These are phyloP conservation scores for Orthosia gracilis DNA, from an alignment of 2,888 invertebrate genomes.

Conservation along the genomic window DNA sequence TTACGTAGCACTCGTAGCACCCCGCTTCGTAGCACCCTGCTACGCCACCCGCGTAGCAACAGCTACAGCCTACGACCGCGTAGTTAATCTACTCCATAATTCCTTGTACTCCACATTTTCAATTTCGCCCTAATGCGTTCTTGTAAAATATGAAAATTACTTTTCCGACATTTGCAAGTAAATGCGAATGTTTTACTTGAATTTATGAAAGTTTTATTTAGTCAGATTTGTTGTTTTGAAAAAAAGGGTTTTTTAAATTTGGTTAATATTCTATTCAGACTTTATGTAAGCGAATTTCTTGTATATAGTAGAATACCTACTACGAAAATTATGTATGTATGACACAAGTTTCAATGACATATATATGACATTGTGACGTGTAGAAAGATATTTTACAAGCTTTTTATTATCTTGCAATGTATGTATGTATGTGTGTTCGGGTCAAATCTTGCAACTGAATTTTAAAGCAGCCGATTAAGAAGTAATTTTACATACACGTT, in stretches of 20 bases:
- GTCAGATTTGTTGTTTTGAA: background rate
- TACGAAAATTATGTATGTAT: background rate
- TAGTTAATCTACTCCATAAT: slow-evolving; percentile 56
- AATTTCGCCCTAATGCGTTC: slow-evolving; percentile 52
- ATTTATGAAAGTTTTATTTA: slow-evolving; percentile 19
- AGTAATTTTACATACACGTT: too few relatives aligned
- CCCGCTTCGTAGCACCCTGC: slow-evolving; percentile 37
- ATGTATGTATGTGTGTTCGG: too few relatives aligned
- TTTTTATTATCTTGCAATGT: too few relatives aligned
- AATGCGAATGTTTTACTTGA: slow-evolving; percentile 37
- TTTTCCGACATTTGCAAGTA: slow-evolving; percentile 33
- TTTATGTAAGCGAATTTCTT: background rate
- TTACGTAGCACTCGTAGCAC: slow-evolving; percentile 27
- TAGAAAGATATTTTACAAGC: background rate
- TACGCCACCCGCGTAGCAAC: slow-evolving; percentile 43
- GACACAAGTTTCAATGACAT: background rate
- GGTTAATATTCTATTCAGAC: background rate
- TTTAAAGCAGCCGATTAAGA: too few relatives aligned
- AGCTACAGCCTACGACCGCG: slow-evolving; percentile 39
- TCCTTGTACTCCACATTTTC: slow-evolving; percentile 50
- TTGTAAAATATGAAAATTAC: slow-evolving; percentile 61
- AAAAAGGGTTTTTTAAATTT: background rate
- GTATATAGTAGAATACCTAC: background rate
- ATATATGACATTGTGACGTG: slow-evolving; percentile 12
- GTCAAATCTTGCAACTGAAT: too few relatives aligned